A percentile compares a stretch with the other conserved stretches of the same genome.
These are phyloP conservation scores for Orthosia gracilis DNA, from an alignment of 2,888 invertebrate genomes.

Conservation along the genomic window DNA sequence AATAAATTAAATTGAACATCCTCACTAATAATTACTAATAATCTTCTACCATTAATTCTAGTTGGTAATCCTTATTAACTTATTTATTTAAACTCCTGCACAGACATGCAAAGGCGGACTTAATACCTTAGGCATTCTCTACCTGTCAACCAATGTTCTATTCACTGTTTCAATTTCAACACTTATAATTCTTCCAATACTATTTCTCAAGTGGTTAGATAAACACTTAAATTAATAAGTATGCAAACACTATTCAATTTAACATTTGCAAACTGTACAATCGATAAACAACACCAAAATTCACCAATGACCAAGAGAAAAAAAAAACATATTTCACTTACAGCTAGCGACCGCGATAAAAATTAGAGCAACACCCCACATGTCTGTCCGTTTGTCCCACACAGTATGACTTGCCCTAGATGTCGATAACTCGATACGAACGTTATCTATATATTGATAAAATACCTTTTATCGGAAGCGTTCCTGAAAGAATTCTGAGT, in stretches of 20 bases:
- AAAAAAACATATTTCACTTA: slow-evolving; percentile 56
- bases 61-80: neutral
- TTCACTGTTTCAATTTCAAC: slow-evolving; percentile 1
- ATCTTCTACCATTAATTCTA: too few relatives aligned
- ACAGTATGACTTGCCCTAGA: slow-evolving; percentile 58
- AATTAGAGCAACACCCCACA: slow-evolving; percentile 67
- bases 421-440: slow-evolving; percentile 59
- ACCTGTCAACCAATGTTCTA: too few relatives aligned
- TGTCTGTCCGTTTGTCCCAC: slow-evolving; percentile 60
- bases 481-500: slow-evolving; percentile 40
- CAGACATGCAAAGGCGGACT: too few relatives aligned
- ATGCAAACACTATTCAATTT: neutral
- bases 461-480: slow-evolving; percentile 64
- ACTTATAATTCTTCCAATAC: neutral
- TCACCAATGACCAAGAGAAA: neutral
- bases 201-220: neutral
- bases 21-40: too few relatives aligned
- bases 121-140: too few relatives aligned
- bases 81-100: too few relatives aligned
- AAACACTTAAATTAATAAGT: neutral
- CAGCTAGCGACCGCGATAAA: slow-evolving; percentile 58
- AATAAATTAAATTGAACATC: too few relatives aligned
- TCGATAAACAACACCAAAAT: neutral
- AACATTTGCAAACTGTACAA: neutral
- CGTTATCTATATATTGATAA: slow-evolving; percentile 65